Base-by-base conservation (phyloP, 2,113 vertebrate species). In the Oplegnathus fasciatus region DNA sequence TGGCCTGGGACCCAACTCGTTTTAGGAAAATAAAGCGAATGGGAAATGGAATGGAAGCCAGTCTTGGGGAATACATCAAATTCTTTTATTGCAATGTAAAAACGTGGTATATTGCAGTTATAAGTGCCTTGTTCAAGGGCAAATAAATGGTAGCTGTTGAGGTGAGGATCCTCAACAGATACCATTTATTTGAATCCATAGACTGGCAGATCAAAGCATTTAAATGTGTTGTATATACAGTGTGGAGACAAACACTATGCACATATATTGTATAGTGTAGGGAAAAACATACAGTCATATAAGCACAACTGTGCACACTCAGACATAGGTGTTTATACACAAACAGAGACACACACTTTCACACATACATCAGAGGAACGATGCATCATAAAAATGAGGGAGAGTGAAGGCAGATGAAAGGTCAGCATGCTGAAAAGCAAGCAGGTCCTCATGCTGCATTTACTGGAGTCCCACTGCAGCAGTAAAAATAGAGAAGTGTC, bases 341-440 rank as follows among this genome's bases (percentile, higher is more conserved):
- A 73, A 44, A 78, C 62, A 70, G 40, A 82, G 3, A 72, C 18
- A 48, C 34, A 52, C 84, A 73, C 42, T 54, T 64, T 52, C 17
- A 73, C 75, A 74, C 50, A 55, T 28, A 60, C 42, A 44, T 62
- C 44, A 74, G 54, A 77, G 78, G 52, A 60, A n/a, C 71, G 85
- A 83, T 70, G 72, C 66, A 69, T 85, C 82, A 78, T 82, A 72
- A 75, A 86, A 80, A 57, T 50, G 73, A 66, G 85, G 72, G 52
- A 28, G 64, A 85, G 73, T 28, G 81, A 73, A 74, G 80, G 83
- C 42, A 85, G 72, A 90, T 86, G 68, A 86, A 91, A 92, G 87
- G 90, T 92, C 87, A 90, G 86, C 20, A n/a, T 64, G 54, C 66
- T 79, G 86, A 86, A 90, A 86, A 76, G 64, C 82, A 71, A 66